Percentiles rank a stretch among this genome's conserved stretches.
phyloP scores from a whole-genome alignment of 2,797 vertebrate genomes.

The Hoplostethus mediterraneus region DNA sequence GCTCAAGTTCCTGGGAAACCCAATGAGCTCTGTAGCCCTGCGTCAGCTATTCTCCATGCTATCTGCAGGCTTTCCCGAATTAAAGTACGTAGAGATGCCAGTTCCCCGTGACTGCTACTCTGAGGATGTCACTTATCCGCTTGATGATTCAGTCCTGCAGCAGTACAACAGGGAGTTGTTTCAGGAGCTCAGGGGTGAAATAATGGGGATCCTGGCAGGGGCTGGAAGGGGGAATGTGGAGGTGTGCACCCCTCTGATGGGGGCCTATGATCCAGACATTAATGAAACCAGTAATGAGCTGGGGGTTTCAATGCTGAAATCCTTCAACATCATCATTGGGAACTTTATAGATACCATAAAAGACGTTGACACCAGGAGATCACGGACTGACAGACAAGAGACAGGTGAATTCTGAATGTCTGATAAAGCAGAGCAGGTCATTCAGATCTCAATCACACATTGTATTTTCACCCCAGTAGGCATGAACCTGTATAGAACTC shows the following conservation, averaged over 20 bases:
- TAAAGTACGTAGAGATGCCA: slow-evolving; percentile 91
- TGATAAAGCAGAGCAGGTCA: background rate
- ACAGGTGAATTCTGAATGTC: background rate
- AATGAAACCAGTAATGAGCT: slow-evolving; percentile 94
- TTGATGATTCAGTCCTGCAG: slow-evolving; percentile 85
- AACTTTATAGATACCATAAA: slow-evolving; percentile 84
- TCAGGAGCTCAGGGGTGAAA: slow-evolving; percentile 80
- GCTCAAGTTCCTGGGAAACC: slow-evolving; percentile 93
- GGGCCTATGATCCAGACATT: slow-evolving; percentile 91
- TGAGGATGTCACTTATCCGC: slow-evolving; percentile 86
- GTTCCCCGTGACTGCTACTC: slow-evolving; percentile 95
- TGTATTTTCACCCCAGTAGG: background rate
- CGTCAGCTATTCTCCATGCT: slow-evolving; percentile 85
- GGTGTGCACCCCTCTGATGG: slow-evolving; percentile 89
- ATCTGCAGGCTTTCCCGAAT: slow-evolving; percentile 79
- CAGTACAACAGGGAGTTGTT: slow-evolving; percentile 89
- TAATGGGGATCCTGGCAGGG: slow-evolving; percentile 84
- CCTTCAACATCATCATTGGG: slow-evolving; percentile 89
- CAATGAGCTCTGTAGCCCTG: slow-evolving; percentile 86
- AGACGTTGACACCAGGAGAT: slow-evolving; percentile 70
- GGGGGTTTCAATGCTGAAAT: slow-evolving; percentile 88
- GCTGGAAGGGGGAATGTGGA: slow-evolving; percentile 86
- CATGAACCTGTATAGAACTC: background rate
- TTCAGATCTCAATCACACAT: background rate
- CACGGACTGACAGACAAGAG: slow-evolving; percentile 34